Percentiles rank a stretch among this genome's conserved stretches.
These are phyloP conservation scores for Thryonomys swinderianus DNA, from an alignment of 2,113 vertebrate species.

Conservation along the genomic window DNA sequence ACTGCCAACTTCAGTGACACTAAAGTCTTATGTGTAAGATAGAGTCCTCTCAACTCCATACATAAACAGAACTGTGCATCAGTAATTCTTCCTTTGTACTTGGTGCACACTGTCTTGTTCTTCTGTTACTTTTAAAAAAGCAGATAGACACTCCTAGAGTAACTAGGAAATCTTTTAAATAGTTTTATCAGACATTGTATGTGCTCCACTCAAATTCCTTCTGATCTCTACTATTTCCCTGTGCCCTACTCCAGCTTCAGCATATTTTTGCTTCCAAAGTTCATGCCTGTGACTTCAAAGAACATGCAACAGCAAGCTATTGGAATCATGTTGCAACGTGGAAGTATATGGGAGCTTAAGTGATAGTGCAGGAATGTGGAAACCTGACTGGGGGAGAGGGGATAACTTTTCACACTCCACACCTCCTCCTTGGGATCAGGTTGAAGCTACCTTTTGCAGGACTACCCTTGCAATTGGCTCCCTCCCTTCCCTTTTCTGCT, in stretches of 20 bases:
- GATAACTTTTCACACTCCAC: neutral
- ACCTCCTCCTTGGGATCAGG: neutral
- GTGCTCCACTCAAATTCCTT: neutral
- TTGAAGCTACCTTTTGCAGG: neutral
- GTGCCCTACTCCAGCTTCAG: neutral
- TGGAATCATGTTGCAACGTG: conserved; percentile 18
- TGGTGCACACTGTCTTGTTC: conserved; percentile 32
- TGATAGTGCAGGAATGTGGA: conserved; percentile 10
- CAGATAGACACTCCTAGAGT: neutral
- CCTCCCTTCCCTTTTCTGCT: neutral
- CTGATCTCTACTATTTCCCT: neutral
- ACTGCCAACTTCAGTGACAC: conserved; percentile 8
- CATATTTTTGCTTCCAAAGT: conserved; percentile 36
- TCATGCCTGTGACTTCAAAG: conserved; percentile 18
- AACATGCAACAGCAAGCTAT: conserved; percentile 2
- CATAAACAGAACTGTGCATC: conserved; percentile 35
- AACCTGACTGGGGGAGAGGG: neutral
- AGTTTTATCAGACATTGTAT: conserved; percentile 1
- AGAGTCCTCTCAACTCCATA: neutral
- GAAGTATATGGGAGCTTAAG: conserved; percentile 5
- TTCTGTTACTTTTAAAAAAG: conserved; percentile 9
- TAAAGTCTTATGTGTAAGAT: conserved; percentile 7
- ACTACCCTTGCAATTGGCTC: conserved; percentile 17
- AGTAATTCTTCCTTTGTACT: conserved; percentile 42
- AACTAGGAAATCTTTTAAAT: conserved; percentile 31